Percentiles rank a stretch among this genome's conserved stretches.
These are phyloP conservation scores for Bos taurus DNA, from an alignment of 2,113 vertebrate species.

Conservation along the genomic window DNA sequence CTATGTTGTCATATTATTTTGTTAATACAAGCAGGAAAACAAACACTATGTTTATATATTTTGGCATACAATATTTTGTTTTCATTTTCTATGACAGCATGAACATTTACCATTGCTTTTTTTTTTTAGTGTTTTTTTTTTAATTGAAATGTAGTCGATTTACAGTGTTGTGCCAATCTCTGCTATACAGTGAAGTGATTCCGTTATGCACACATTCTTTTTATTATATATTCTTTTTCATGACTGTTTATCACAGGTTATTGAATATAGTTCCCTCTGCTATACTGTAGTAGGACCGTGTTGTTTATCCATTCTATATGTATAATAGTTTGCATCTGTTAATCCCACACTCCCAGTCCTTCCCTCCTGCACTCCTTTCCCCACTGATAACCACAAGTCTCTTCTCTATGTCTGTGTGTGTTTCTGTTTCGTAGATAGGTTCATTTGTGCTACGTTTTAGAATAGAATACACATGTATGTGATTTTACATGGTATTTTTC, in stretches of 20 bases:
- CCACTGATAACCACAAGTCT: not conserved
- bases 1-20: not conserved
- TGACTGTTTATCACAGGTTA: not conserved
- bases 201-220: not conserved
- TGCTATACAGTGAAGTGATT: not conserved
- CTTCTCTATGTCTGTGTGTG: not conserved
- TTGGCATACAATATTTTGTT: not conserved
- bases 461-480: not conserved
- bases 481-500: not conserved
- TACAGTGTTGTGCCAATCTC: not conserved
- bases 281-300: not conserved
- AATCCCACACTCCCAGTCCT: not conserved
- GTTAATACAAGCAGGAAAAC: not conserved
- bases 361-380: not conserved
- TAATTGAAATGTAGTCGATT: not conserved
- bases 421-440: not conserved
- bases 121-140: not conserved
- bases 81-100: not conserved
- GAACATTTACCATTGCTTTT: not conserved
- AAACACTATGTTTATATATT: not conserved
- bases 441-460: not conserved
- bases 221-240: not conserved
- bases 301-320: not conserved
- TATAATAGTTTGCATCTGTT: not conserved
- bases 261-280: not conserved